Base-by-base conservation (phyloP, 2,113 vertebrate genomes). In the Barbus barbus region DNA sequence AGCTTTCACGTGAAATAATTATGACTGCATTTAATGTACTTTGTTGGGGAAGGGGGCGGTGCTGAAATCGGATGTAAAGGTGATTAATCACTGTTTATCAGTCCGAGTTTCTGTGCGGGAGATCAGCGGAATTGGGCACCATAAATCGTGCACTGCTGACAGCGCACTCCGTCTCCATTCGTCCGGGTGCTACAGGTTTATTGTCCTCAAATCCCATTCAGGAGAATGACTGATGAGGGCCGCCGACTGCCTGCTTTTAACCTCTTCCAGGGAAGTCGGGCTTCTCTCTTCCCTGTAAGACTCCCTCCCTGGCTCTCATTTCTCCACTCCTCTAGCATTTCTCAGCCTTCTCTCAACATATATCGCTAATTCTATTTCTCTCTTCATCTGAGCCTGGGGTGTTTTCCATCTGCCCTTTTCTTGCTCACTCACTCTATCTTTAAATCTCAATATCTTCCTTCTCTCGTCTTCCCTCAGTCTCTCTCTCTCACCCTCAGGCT, bases 31-130 rank as follows among this genome's bases (percentile, higher is more conserved):
- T 94, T 94, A 93, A 94, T 94, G 92, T 90, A 93, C 91, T 93
- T 94, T 91, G 88, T 87, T 86, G 88, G 69, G 91, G 89, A 89
- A 84, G 91, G 92, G n/a, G 91, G 91, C 89, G 90, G 91, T 90
- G 28, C 61, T 78, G 84, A 86, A 88, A 88, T 88, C 87, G 81
- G 84, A 93, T 92, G 91, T 93, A 92, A 93, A 93, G 91, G 92
- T 92, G 93, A 95, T 95, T 95, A 95, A 95, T 95, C 94, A 94
- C 93, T 94, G 93, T 95, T 95, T 95, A 95, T 95, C 94, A 95
- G 93, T 91, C 89, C 92, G 92, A 92, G 92, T 93, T 93, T 94
- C 94, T 94, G 92, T 91, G 92, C 93, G 90, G 93, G 94, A 91
- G 93, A 94, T 95, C 93, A 93, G 93, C 93, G 92, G 92, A 95